Evolutionary conservation across 2,888 invertebrate genomes (phyloP).

Genomic region (Thelaira solivaga): DNA sequence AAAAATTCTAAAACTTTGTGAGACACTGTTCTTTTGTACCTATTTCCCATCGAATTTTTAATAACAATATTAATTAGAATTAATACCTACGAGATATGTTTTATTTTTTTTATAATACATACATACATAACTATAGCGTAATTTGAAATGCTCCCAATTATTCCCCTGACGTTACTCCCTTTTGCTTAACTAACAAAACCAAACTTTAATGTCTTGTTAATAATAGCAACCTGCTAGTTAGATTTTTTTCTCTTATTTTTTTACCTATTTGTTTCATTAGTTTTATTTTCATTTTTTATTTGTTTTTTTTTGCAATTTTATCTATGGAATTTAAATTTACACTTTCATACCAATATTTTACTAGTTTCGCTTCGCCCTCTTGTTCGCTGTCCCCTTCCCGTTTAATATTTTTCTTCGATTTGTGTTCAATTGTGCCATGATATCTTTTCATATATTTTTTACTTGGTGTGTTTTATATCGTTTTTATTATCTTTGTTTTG

Average conservation of each 20-base stretch:
- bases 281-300: constrained; percentile 40
- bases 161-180: constrained; percentile 1
- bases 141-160: neutral
- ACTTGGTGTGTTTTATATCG: constrained; percentile 7
- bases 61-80: too few species aligned
- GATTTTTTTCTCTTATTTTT: too few species aligned
- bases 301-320: constrained; percentile 66
- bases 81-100: too few species aligned
- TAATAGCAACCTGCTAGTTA: too few species aligned
- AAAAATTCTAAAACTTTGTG: too few species aligned
- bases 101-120: neutral
- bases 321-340: constrained; percentile 74
- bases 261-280: constrained; percentile 42
- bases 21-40: too few species aligned
- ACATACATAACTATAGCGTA: neutral
- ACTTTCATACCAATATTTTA: constrained; percentile 65
- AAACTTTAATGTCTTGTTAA: constrained; percentile 3
- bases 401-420: neutral
- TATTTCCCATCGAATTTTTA: too few species aligned
- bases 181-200: neutral
- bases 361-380: constrained; percentile 17
- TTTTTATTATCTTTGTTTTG: constrained; percentile 43
- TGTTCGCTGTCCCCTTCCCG: neutral
- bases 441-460: neutral
- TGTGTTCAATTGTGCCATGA: constrained; percentile 8